Base-by-base conservation (phyloP, 2,888 invertebrate genomes). In the Pterobdella sp. region DNA sequence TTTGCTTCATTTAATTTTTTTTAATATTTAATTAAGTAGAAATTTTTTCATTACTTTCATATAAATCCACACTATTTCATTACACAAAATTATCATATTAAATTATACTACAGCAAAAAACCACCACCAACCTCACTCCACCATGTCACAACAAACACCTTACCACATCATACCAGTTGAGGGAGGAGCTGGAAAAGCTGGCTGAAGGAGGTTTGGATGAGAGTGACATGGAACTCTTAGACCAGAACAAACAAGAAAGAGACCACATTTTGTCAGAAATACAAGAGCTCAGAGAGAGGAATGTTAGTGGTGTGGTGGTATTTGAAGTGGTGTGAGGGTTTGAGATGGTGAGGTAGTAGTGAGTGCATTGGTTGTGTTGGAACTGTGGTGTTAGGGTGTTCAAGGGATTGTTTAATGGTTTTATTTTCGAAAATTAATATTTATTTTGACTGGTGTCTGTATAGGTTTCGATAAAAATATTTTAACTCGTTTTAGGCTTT, bases 261-360 rank as follows among this genome's bases (percentile, higher is more conserved):
- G 77, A 72, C 35, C 60, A 60, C 22, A 74, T 76, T 68, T 75
- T 74, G 35, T 74, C 36, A 1, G 78, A 78, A 65, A 78, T 78
- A 72, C 63, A 68, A 3, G 76, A 76, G 69, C 70, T 78, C 64
- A 73, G 74, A 26, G 60, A 75, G 64, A 81, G 79, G 75, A 78
- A 79, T 76, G 82, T 82, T 76, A 75, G 79, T 75, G 95, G 89
- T 18, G 35, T 63, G 10, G 42, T 32, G 36, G 36, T 34, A 67
- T 10, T 67, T n/a, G n/a, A n/a, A n/a, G n/a, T n/a, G n/a, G n/a
- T n/a, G n/a, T n/a, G n/a, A n/a, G n/a, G n/a, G n/a, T n/a, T n/a
- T n/a, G n/a, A n/a, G n/a, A n/a, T n/a, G n/a, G n/a, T n/a, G n/a
- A n/a, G n/a, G n/a, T n/a, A n/a, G n/a, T n/a, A n/a, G n/a, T n/a